Conservation (phyloP, 2,888 invertebrate species). For the Junonia oenone region DNA sequence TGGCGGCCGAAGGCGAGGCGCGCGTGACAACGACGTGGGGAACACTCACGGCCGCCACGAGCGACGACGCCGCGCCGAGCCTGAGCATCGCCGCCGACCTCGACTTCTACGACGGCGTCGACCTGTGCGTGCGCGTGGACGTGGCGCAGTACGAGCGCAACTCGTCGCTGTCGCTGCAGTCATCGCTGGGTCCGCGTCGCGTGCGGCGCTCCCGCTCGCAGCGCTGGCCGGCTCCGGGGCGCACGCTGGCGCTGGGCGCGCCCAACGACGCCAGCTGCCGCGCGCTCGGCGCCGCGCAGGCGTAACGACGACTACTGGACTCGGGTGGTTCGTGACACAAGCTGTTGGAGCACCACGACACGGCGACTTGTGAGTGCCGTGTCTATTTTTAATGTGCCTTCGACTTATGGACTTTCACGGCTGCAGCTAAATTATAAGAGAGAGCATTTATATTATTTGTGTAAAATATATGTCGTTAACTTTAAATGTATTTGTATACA, state of each 20-base stretch:
- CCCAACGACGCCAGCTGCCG: conserved; percentile 1
- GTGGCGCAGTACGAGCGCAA: conserved; percentile 28
- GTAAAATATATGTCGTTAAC: neutral
- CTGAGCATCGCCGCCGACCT: conserved; percentile 46
- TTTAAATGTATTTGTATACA: too few species aligned
- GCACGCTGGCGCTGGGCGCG: conserved; percentile 35
- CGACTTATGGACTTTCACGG: neutral
- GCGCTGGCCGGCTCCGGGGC: conserved; percentile 43
- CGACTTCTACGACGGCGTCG: conserved; percentile 54
- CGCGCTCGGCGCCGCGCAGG: neutral
- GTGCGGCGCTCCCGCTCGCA: conserved; percentile 24
- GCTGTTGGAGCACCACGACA: neutral
- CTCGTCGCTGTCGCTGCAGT: conserved; percentile 10
- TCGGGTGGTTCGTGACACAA: neutral
- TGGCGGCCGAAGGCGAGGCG: conserved; percentile 22
- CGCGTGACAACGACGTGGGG: conserved; percentile 30
- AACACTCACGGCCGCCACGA: conserved; percentile 23
- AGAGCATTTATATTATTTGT: neutral
- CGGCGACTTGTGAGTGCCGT: neutral
- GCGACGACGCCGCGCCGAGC: conserved; percentile 35
- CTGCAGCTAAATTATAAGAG: neutral
- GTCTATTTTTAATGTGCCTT: too few species aligned
- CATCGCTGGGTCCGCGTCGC: conserved; percentile 26
- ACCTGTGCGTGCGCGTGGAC: conserved; percentile 55
- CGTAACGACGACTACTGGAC: neutral